These are phyloP conservation scores for Petrocephalus sullivani DNA, from an alignment of 2,797 vertebrate species.

Conservation along the genomic window DNA sequence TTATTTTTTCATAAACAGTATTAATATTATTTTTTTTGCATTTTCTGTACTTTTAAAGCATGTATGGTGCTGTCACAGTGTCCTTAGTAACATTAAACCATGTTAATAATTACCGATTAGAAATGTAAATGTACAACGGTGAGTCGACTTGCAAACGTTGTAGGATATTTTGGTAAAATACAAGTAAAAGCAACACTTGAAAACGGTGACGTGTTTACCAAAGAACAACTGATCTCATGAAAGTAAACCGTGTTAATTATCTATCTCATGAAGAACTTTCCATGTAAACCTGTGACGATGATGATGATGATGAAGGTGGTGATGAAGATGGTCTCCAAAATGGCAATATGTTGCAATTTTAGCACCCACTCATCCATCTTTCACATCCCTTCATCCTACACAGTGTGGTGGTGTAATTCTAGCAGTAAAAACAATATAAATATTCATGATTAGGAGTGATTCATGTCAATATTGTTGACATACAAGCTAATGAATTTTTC, in stretches of 20 bases:
- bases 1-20: constrained; percentile 10
- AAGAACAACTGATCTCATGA: neutral
- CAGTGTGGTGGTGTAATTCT: neutral
- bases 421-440: constrained; percentile 10
- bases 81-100: neutral
- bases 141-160: neutral
- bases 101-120: neutral
- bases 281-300: neutral
- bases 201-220: neutral
- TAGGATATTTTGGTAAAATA: neutral
- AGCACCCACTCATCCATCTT: neutral
- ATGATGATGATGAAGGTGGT: neutral
- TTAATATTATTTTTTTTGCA: neutral
- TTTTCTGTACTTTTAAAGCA: neutral
- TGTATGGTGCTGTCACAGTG: neutral
- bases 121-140: neutral
- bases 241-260: neutral
- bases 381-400: neutral
- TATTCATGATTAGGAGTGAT: constrained; percentile 7
- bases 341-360: neutral
- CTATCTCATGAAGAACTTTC: neutral
- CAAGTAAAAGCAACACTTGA: neutral
- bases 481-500: constrained; percentile 11
- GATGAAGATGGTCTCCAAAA: neutral
- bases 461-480: neutral